Evolutionary conservation across 1,140 invertebrate genomes (phyloP).

Genomic region (Lordiphosa collinella): DNA sequence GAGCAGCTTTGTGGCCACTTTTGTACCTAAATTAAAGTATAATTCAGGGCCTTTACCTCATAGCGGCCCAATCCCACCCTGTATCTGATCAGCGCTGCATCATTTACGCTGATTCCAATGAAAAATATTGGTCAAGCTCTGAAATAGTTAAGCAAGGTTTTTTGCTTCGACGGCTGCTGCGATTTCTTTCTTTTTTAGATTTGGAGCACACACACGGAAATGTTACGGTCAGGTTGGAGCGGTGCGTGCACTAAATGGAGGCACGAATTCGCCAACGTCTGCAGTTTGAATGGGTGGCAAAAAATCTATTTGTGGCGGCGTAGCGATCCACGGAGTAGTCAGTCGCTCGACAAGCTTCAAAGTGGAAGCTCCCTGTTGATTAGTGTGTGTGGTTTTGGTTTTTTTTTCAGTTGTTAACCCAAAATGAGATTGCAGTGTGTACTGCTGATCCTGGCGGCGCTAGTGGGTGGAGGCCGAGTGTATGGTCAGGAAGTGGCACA

Average conservation of each 20-base stretch:
- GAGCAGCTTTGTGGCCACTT: too few relatives aligned
- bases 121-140: conserved; percentile 25
- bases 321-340: conserved; percentile 27
- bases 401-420: too few relatives aligned
- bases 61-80: conserved; percentile 11
- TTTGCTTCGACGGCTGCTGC: conserved; percentile 43
- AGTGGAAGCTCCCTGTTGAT: too few relatives aligned
- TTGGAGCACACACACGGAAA: conserved; percentile 63
- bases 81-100: conserved; percentile 28
- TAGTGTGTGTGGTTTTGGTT: not conserved
- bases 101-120: conserved; percentile 58
- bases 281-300: conserved; percentile 39
- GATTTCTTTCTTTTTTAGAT: conserved; percentile 14
- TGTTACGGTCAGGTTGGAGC: not conserved
- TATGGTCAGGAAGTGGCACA: conserved; percentile 17
- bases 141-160: conserved; percentile 62
- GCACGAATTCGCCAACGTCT: conserved; percentile 56
- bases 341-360: conserved; percentile 38
- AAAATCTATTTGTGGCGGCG: conserved; percentile 68
- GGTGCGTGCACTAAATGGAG: conserved; percentile 53
- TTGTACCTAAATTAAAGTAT: too few relatives aligned
- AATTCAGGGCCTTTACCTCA: too few relatives aligned
- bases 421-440: conserved; percentile 45
- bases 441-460: conserved; percentile 43
- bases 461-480: conserved; percentile 17